Evolutionary conservation across 2,888 invertebrate genomes (phyloP), one percentile per base, ranked within the genome.

Genomic region (Caenorhabditis sp.): DNA sequence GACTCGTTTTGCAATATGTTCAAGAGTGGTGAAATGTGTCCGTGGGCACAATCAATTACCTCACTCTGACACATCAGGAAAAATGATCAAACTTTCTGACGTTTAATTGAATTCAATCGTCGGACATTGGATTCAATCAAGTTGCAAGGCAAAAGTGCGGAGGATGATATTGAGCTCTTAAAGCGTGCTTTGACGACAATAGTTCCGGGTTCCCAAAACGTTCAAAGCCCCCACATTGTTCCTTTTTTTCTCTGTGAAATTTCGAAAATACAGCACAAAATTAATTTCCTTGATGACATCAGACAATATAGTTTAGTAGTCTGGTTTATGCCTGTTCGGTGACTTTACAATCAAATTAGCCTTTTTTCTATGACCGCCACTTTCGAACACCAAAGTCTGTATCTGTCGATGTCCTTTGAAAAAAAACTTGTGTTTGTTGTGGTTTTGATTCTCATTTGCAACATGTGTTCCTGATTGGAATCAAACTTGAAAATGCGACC

Each of bases 281-380:
- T 56, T 24, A 26, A 51, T 31, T 51, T 38, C 35, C 14, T 28
- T 59, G 38, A 68, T 51, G 68, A 69, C 59, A 69, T 38, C 54
- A 69, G 22, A 58, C 47, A 63, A 61, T 38, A 38, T 28, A 38
- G 47, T 64, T 41, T 24, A 7, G 26, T 38, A 61, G 68, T 68
- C 59, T 61, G 16, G 73, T 73, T 76, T 76, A 76, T 68, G 26
- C 35, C 26, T 68, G 68, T 68, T 76, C 68, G 76, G 68, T 59
- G 76, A 76, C 54, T 66, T 56, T 24, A 44, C 38, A 58, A 68
- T 68, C 59, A 38, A 35, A 68, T 68, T 69, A 68, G 68, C 69
- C 41, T 49, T 7, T 47, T 47, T 28, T 12, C 28, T 68, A 49
- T 61, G 68, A 61, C 44, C 47, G 22, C n/a, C 47, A 22, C 19